phyloP scores from a whole-genome alignment of 2,113 vertebrate species.

The Chiloscyllium plagiosum region DNA sequence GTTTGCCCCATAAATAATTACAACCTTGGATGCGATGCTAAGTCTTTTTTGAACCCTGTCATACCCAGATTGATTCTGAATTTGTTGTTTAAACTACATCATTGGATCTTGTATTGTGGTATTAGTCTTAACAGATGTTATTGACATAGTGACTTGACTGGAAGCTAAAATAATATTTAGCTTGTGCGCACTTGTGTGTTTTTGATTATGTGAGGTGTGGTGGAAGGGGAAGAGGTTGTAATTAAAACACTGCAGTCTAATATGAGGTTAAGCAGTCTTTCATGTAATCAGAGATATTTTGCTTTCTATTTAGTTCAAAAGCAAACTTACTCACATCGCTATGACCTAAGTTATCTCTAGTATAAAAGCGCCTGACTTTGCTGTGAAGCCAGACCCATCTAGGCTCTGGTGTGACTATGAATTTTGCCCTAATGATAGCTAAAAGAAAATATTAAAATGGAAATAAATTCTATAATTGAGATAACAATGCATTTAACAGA shows the following conservation, averaged over 20 bases:
- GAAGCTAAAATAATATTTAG: conserved; percentile 3
- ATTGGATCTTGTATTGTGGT: background rate
- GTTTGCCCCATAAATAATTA: conserved; percentile 16
- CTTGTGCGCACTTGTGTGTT: background rate
- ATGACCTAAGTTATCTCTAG: background rate
- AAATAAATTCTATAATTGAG: background rate
- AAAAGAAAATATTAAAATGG: background rate
- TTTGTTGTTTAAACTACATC: conserved; percentile 9
- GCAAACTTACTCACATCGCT: background rate
- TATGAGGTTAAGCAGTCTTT: background rate
- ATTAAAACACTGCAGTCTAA: background rate
- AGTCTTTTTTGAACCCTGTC: background rate
- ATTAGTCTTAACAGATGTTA: conserved; percentile 15
- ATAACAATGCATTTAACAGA: background rate
- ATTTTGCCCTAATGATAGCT: background rate
- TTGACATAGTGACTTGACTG: background rate
- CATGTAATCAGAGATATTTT: background rate
- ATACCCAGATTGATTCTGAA: background rate
- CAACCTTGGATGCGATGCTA: background rate
- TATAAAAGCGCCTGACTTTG: background rate
- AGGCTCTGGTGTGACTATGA: background rate
- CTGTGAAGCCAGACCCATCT: background rate
- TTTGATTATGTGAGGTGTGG: background rate
- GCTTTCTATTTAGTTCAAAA: background rate
- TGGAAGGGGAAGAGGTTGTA: background rate